Evolutionary conservation across 2,888 invertebrate species (phyloP), one percentile per base, ranked within the genome.

Genomic region (Nysson spinosus): DNA sequence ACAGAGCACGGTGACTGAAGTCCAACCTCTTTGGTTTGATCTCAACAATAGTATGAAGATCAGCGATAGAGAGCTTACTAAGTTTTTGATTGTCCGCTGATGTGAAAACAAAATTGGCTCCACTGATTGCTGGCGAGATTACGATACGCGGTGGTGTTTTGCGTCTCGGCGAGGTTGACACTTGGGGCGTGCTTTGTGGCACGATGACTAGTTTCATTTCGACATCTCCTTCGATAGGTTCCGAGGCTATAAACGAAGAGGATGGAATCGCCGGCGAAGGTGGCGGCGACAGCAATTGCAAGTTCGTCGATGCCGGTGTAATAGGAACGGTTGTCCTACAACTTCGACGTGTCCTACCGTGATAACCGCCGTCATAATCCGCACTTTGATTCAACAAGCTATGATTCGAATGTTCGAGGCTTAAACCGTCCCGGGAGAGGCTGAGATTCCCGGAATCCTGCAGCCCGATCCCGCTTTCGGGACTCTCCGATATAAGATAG

Each of bases 11-110:
- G 14, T 74, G 76, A 65, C 77, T 80, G 52, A 86, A 86, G 52
- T 85, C 82, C 43, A 86, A 56, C 62, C 79, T 79, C 54, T 85
- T 85, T 3, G 85, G 85, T 49, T 80, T 84, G 20, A 81, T 83
- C 6, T 82, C 81, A 0, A 63, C 37, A 3, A 69, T 44, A 2
- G 56, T 17, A 0, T 61, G 40, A 19, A 70, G 20, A 42, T 81
- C 80, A 11, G 69, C 64, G 40, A 83, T 80, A n/a, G 57, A 70
- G 14, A 83, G 65, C 22, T 79, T 74, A 39, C 77, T 77, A 30
- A 83, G 47, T 14, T 77, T 79, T 5, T 63, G 64, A 30, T 74
- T 77, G 14, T 79, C 79, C 0, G 54, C 56, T 1, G 79, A 80
- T n/a, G 57, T 69, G 7, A 71, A 26, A 1, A 32, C 24, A 5